These are phyloP conservation scores for Spea bombifrons DNA, from an alignment of 2,113 vertebrate species.

Conservation along the genomic window DNA sequence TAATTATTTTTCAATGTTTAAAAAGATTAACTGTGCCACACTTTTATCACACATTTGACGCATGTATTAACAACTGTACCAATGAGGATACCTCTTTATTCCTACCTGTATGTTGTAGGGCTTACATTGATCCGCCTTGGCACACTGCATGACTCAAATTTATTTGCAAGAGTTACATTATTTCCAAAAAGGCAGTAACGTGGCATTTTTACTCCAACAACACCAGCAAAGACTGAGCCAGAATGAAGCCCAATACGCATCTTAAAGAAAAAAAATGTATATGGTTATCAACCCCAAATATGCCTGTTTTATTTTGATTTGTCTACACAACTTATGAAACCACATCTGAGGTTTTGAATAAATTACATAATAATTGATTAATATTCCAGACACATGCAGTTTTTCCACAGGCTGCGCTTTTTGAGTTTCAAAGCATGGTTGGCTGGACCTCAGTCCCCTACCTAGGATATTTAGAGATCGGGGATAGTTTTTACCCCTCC, in stretches of 20 bases:
- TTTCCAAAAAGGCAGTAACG: constrained; percentile 98
- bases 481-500: too few species aligned
- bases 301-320: neutral
- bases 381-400: too few species aligned
- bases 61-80: too few species aligned
- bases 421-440: too few species aligned
- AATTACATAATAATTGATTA: too few species aligned
- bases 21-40: too few species aligned
- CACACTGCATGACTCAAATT: constrained; percentile 93
- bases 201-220: constrained; percentile 97
- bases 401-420: too few species aligned
- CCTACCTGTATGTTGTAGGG: constrained; percentile 91
- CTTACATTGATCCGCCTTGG: constrained; percentile 93
- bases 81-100: neutral
- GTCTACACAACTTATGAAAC: neutral
- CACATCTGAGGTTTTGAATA: too few species aligned
- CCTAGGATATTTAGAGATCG: too few species aligned
- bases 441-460: too few species aligned
- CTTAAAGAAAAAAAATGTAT: constrained; percentile 61
- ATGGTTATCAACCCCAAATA: neutral
- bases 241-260: constrained; percentile 96
- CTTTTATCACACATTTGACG: too few species aligned
- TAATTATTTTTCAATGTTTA: too few species aligned
- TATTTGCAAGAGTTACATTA: constrained; percentile 96
- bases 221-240: constrained; percentile 92